Conservation (phyloP, 2,888 invertebrate species). For the Teleiodes luculella region DNA sequence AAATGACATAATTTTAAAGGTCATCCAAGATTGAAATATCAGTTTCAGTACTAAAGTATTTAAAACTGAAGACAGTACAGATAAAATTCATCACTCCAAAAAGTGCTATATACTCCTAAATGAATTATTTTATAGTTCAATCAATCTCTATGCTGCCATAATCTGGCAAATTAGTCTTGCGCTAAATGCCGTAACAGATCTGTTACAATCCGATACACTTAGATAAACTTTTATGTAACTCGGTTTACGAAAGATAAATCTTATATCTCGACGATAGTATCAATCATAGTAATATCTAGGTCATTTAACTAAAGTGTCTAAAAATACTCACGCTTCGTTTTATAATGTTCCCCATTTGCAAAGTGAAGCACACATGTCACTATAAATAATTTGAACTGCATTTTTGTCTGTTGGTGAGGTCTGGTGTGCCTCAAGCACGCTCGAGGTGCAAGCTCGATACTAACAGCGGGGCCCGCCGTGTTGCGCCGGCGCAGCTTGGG, state of each 20-base stretch:
- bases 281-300: neutral
- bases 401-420: conserved; percentile 39
- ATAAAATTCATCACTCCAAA: no score
- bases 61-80: no score
- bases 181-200: neutral
- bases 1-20: no score
- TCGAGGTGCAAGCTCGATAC: conserved; percentile 57
- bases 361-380: conserved; percentile 62
- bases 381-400: conserved; percentile 64
- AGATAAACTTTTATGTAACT: conserved; percentile 2
- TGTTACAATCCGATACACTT: neutral
- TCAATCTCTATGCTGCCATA: neutral
- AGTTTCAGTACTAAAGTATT: no score
- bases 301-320: conserved; percentile 22
- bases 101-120: no score
- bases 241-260: neutral
- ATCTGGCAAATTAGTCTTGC: neutral
- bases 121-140: neutral
- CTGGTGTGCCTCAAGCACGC: conserved; percentile 53
- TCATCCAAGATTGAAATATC: no score
- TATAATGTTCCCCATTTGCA: conserved; percentile 58
- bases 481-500: conserved; percentile 32
- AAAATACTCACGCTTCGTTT: conserved; percentile 69
- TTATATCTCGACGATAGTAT: neutral
- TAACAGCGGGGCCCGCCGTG: conserved; percentile 47